Conservation (phyloP, 1,140 invertebrate genomes). For the Eriosoma lanigerum region DNA sequence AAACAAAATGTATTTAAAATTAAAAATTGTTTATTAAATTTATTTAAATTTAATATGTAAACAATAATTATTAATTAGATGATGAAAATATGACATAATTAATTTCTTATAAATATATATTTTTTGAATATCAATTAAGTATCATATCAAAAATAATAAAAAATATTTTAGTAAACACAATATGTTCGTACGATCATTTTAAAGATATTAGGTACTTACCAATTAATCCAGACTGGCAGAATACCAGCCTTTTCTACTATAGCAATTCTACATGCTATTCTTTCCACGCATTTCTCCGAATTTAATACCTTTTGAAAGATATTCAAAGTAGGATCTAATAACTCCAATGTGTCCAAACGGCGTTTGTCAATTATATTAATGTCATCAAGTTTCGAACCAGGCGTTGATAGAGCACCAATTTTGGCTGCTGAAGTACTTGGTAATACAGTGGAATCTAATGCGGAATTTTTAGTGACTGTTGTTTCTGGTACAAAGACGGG, state of each 20-base stretch:
- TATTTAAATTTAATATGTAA: too few relatives aligned
- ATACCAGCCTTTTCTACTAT: conserved; percentile 29
- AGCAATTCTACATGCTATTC: conserved; percentile 52
- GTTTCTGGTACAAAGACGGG: background rate
- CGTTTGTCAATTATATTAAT: background rate
- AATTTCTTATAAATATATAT: too few relatives aligned
- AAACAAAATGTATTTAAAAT: too few relatives aligned
- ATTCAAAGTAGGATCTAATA: background rate
- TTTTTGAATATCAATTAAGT: too few relatives aligned
- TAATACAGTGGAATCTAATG: background rate
- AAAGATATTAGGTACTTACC: conserved; percentile 35
- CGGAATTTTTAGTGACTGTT: background rate
- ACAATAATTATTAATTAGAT: too few relatives aligned
- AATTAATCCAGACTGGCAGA: conserved; percentile 37
- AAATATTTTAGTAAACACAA: too few relatives aligned
- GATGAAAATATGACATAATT: too few relatives aligned
- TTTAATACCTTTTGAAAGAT: conserved; percentile 38
- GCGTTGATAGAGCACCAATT: background rate
- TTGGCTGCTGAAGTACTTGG: background rate
- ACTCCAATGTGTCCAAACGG: background rate
- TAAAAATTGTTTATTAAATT: too few relatives aligned
- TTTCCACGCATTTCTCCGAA: conserved; percentile 51
- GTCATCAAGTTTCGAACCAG: background rate
- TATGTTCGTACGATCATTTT: too few relatives aligned
- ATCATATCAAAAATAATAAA: too few relatives aligned